Conservation (phyloP, 2,888 invertebrate genomes). For the Tenthredo scrophulariae region DNA sequence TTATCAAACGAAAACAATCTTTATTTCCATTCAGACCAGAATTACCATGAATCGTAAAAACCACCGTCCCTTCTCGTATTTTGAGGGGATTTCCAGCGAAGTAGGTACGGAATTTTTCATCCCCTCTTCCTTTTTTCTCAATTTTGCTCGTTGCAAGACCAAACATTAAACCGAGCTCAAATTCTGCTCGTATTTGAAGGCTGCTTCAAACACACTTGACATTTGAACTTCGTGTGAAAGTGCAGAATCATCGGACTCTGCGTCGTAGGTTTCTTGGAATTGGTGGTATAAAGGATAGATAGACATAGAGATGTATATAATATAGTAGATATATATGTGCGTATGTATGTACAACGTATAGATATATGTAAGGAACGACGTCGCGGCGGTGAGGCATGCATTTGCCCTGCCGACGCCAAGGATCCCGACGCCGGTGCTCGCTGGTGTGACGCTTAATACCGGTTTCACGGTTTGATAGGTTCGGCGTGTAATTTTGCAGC, state of each 20-base stretch:
- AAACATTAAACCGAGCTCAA: not conserved
- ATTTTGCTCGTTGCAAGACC: not conserved
- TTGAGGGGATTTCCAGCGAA: not conserved
- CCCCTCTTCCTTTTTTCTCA: not conserved
- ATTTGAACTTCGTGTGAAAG: not conserved
- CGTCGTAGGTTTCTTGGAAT: not conserved
- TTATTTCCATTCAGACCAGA: not conserved
- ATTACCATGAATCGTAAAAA: slow-evolving; percentile 3
- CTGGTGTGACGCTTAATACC: slow-evolving; percentile 74
- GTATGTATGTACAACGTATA: not conserved
- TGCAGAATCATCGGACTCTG: not conserved
- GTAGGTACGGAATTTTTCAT: not conserved
- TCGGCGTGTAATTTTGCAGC: slow-evolving; percentile 83
- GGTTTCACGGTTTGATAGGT: slow-evolving; percentile 81
- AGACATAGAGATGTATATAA: not conserved
- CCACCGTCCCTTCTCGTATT: not conserved
- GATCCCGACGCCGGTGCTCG: slow-evolving; percentile 66
- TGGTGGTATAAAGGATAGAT: not conserved
- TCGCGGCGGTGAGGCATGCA: slow-evolving; percentile 36
- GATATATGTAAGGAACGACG: slow-evolving; percentile 9
- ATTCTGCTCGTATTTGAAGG: not conserved
- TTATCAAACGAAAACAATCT: slow-evolving; percentile 44
- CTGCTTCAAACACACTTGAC: not conserved
- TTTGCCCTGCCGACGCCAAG: slow-evolving; percentile 56
- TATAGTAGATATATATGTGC: not conserved